Percentiles rank a stretch among this genome's conserved stretches.
These are phyloP conservation scores for Cantharis lateralis DNA, from an alignment of 2,888 invertebrate genomes.

Conservation along the genomic window DNA sequence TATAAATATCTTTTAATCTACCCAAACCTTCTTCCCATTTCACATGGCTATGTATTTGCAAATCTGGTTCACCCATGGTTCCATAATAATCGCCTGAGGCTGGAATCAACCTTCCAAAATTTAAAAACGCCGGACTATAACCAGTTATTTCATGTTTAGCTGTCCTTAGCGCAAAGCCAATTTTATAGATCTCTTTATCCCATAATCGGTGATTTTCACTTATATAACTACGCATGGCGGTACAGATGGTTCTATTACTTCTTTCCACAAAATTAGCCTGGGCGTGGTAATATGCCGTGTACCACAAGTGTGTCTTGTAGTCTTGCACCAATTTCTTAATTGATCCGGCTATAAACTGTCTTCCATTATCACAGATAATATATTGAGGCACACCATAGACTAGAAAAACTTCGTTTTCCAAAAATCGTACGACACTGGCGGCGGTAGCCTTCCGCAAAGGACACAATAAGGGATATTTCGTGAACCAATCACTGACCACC, in stretches of 20 bases:
- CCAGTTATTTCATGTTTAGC: neutral
- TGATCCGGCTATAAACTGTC: neutral
- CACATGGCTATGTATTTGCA: neutral
- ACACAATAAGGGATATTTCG: neutral
- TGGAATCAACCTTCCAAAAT: neutral
- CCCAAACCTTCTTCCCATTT: neutral
- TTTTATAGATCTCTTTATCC: neutral
- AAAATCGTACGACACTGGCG: neutral
- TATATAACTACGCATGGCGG: neutral
- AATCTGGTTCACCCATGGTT: neutral
- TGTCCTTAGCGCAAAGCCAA: neutral
- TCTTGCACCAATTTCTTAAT: neutral
- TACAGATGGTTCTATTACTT: neutral
- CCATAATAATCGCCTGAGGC: neutral
- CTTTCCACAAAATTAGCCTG: neutral
- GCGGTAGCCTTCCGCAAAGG: no score
- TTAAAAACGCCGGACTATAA: no score
- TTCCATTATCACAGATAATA: slow-evolving; percentile 2
- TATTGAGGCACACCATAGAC: neutral
- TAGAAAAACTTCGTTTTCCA: neutral
- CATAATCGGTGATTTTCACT: neutral
- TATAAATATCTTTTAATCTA: neutral
- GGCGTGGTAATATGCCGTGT: neutral
- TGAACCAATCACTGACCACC: neutral
- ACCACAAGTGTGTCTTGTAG: neutral